Evolutionary conservation across 2,888 invertebrate genomes (phyloP), one percentile per base, ranked within the genome.

Genomic region (Pyrochroa serraticornis): DNA sequence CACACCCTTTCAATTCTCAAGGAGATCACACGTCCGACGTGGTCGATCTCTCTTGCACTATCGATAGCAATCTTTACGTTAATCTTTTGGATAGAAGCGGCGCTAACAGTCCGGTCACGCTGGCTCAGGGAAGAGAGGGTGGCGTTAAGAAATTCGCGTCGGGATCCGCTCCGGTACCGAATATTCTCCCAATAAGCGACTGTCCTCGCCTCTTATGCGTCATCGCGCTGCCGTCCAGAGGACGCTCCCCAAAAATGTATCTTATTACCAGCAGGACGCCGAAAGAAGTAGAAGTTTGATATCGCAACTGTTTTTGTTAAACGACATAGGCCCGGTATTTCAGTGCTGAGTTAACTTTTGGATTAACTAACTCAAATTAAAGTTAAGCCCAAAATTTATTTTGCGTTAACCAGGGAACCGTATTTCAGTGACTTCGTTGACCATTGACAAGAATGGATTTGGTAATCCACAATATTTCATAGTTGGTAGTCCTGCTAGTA

Each of bases 1-100:
- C 96, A 75, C 95, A 95, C 84, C 94, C 94, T 75, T 94, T 92
- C 83, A 88, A 91, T 81, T 93, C 93, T 73, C 68, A 77, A 69
- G 81, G 80, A 50, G 82, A 82, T 68, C 69, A 82, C 49, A 76
- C 80, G n/a, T 78, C 79, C n/a, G 80, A 81, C 58, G 72, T 77
- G 39, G 77, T 74, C 38, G 80, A 79, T 61, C 71, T 73, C 47
- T 69, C 74, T 34, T 73, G 72, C 68, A 79, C 81, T 46, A 62
- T 76, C 41, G 88, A 88, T 79, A 92, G 92, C 79, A 93, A 92
- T 83, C 84, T 93, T 76, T 93, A 93, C 81, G 90, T 93, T 77
- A 93, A 93, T 82, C 93, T 93, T 57, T 80, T 93, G 82, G 91
- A 90, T 75, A 89, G 89, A 81, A 78, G 78, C 57, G 74, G 74